Base-by-base conservation (phyloP, 2,797 vertebrate genomes). In the Menidia menidia region DNA sequence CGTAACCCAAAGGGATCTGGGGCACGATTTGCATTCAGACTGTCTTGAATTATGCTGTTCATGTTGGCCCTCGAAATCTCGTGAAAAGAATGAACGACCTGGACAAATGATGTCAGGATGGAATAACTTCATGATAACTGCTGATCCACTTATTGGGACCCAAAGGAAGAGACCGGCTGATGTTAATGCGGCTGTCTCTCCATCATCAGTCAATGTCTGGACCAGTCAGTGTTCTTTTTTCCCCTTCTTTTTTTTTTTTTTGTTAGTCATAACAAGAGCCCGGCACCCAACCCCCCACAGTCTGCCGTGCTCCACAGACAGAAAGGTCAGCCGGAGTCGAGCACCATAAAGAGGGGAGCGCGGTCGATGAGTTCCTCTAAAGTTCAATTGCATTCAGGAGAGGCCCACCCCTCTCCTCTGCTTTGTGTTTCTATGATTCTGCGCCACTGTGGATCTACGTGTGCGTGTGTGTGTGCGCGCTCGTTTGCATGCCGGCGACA, bases 361-460 rank as follows among this genome's bases (percentile, higher is more conserved):
- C 76, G 71, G 83, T 84, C 83, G 75, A 19, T 53, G 86, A 90
- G 88, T 91, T 92, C 87, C 59, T 87, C 82, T 69, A 84, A 90
- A 91, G 87, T 92, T 92, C 82, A 90, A 75, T 86, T 73, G 82
- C 60, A 90, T 90, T 88, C 88, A 86, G 51, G 56, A 45, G 77
- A 82, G 73, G 73, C 81, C 81, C 72, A 52, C 72, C 67, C 39
- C 74, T 78, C 73, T 48, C 70, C 33, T 79, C 65, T 7, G 42
- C 25, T 60, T 18, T 64, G 25, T 54, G 45, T 52, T 73, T 4
- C 43, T 30, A 45, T 44, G 35, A 30, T 62, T 55, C 30, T 67
- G 64, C 39, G 64, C 32, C 16, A 65, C 12, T 55, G 33, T 68
- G 51, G 50, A 7, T 69, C 15, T 52, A 31, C 65, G 41, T 64